These are phyloP conservation scores for Peromyscus californicus DNA, from an alignment of 2,113 vertebrate species.

Conservation along the genomic window DNA sequence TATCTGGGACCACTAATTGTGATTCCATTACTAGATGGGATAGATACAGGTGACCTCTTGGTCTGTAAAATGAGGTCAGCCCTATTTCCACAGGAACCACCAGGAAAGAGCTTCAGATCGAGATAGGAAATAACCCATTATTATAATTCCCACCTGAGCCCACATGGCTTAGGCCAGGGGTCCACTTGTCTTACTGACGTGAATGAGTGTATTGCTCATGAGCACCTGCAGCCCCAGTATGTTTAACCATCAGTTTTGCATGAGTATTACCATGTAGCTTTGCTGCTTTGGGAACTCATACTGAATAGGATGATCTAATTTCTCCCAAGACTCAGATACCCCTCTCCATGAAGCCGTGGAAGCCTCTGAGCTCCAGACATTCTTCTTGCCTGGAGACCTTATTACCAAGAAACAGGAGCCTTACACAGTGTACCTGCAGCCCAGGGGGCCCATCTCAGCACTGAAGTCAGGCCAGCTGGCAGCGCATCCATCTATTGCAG, in stretches of 20 bases:
- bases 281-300: background rate
- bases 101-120: background rate
- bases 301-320: background rate
- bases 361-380: background rate
- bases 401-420: background rate
- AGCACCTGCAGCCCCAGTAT: background rate
- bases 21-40: too few species aligned
- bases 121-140: background rate
- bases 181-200: too few species aligned
- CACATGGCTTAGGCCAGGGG: background rate
- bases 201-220: background rate
- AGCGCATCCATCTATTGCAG: rapidly evolving
- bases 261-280: background rate
- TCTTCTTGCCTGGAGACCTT: background rate
- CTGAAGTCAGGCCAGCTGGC: background rate
- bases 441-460: background rate
- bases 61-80: background rate
- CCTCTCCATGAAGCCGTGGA: background rate
- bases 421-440: rapidly evolving
- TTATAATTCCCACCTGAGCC: background rate
- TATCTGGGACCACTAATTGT: rapidly evolving
- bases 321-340: background rate
- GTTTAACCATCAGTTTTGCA: background rate
- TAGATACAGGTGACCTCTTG: background rate
- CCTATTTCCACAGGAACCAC: background rate